Evolutionary conservation across 1,140 invertebrate genomes (phyloP), one percentile per base, ranked within the genome.

Genomic region (Drosophila elegans): DNA sequence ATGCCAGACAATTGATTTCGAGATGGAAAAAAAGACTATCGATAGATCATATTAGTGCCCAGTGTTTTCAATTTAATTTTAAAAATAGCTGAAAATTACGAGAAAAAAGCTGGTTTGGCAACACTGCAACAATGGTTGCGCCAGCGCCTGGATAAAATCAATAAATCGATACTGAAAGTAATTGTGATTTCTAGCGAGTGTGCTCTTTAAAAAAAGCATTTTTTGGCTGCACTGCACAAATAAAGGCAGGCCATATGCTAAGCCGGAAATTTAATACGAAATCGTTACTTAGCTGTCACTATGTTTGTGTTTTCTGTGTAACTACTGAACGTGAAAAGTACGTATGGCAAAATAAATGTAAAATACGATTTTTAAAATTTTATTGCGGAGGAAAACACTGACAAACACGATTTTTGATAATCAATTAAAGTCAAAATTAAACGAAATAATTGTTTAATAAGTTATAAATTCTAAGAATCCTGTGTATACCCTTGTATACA

Each of bases 131-230:
- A 49, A 32, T 49, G 46, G 46, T 49, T 32, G 48, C 48, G 29
- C 48, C 29, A 51, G 48, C 48, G 29, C 29, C 48, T 51, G 48
- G 16, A 36, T 11, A 51, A 34, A 51, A 51, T 51, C 48, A 51
- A 52, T 52, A 52, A 52, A 52, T 52, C 49, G 36, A 52, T 52
- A 52, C 13, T 16, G 21, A 36, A 36, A 52, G 48, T 36, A 51
- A 36, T 52, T 52, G 49, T 49, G 10, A 34, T 51, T 36, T 13
- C 29, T 13, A 16, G 29, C 48, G 11, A 16, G n/a, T 13, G 29
- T 9, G n/a, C 10, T 16, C 3, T 36, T 36, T 1, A 52, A 32
- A 36, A 11, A 11, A 16, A 34, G n/a, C 49, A 51, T 13, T n/a
- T 5, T 16, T 36, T 12, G 9, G 29, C n/a, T 36, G 13, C 49